Evolutionary conservation across 2,888 invertebrate species (phyloP).

Genomic region (Pachliopta kotzebuea): DNA sequence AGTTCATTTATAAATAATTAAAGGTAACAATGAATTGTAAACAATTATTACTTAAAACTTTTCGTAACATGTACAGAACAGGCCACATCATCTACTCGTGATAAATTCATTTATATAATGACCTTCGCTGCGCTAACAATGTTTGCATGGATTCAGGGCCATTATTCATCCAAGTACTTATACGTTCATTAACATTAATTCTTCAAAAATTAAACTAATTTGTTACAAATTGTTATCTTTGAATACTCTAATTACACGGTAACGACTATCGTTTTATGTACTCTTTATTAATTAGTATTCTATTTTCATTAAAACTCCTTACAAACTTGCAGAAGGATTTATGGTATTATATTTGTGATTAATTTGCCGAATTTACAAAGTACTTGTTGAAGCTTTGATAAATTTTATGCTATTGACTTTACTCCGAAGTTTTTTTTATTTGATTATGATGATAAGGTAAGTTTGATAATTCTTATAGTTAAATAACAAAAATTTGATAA

Average conservation of each 20-base stretch:
- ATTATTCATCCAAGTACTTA: constrained; percentile 31
- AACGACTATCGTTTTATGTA: constrained; percentile 10
- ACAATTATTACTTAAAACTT: neutral
- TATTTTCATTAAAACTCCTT: neutral
- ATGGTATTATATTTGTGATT: neutral
- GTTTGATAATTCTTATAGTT: too few relatives aligned
- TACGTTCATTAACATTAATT: constrained; percentile 38
- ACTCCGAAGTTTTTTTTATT: too few relatives aligned
- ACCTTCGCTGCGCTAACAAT: constrained; percentile 40
- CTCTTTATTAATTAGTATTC: neutral
- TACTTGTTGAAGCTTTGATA: too few relatives aligned
- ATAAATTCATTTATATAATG: constrained; percentile 42
- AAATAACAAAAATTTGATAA: too few relatives aligned
- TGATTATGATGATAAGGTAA: too few relatives aligned
- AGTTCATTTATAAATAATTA: too few relatives aligned
- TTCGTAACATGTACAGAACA: neutral
- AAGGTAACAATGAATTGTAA: too few relatives aligned
- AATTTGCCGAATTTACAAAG: too few relatives aligned
- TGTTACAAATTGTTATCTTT: constrained; percentile 15
- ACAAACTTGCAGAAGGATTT: neutral
- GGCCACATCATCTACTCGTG: constrained; percentile 37
- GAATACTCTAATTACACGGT: constrained; percentile 13
- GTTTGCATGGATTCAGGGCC: constrained; percentile 45
- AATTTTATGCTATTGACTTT: too few relatives aligned
- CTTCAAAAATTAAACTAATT: constrained; percentile 31